A percentile compares a stretch with the other conserved stretches of the same genome.
phyloP scores from a whole-genome alignment of 2,888 invertebrate genomes.

The Rotaria socialis region DNA sequence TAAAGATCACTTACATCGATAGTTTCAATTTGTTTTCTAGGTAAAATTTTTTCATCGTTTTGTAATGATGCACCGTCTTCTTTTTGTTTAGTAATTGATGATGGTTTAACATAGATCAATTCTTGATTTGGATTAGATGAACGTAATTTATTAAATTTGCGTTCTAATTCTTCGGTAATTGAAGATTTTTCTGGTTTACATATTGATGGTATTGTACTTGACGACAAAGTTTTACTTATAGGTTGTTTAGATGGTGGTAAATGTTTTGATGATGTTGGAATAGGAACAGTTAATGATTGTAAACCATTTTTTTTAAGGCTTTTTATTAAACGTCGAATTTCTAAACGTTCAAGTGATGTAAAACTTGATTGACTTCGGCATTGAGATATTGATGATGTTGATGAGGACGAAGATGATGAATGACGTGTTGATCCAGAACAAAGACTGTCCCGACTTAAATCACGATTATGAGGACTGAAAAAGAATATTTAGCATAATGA shows the following conservation, averaged over 20 bases:
- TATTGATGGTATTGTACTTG: background rate
- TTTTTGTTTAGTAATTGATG: background rate
- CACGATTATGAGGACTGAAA: background rate
- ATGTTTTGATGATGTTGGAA: background rate
- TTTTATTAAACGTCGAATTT: slow-evolving; percentile 28
- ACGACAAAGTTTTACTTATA: background rate
- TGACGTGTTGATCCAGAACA: background rate
- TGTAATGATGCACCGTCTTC: background rate
- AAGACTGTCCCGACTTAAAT: slow-evolving; percentile 27
- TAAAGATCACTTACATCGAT: background rate
- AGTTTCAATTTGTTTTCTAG: background rate
- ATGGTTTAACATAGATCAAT: slow-evolving; percentile 2
- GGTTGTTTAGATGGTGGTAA: background rate
- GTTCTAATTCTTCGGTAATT: slow-evolving; percentile 17
- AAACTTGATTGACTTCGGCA: slow-evolving; percentile 20
- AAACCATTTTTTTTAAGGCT: background rate
- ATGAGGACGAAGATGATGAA: background rate
- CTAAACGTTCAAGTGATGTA: slow-evolving; percentile 15
- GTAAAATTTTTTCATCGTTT: background rate
- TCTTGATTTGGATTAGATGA: slow-evolving; percentile 8
- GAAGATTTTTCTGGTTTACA: background rate
- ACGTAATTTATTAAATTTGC: background rate
- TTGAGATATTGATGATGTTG: background rate
- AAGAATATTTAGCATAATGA: no score
- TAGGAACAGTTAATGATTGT: background rate